Conservation (phyloP, 2,113 vertebrate species). For the Acanthochromis polyacanthus region DNA sequence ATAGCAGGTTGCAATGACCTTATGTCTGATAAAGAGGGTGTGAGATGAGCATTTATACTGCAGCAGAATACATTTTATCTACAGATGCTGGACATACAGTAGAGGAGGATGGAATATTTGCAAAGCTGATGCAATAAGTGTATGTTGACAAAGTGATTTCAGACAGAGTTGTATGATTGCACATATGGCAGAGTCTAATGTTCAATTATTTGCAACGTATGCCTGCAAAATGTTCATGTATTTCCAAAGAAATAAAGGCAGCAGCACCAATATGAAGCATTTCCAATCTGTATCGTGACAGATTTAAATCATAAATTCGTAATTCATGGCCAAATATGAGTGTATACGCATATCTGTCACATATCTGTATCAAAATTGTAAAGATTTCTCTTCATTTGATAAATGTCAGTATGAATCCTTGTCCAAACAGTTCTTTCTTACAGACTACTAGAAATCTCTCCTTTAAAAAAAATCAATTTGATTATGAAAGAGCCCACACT, state of each 20-base stretch:
- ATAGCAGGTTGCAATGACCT: conserved; percentile 62
- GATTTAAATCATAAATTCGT: conserved; percentile 25
- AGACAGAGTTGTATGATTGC: no score
- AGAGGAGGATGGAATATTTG: conserved; percentile 7
- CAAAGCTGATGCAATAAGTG: neutral
- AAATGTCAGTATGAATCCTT: conserved; percentile 41
- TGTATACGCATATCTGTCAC: neutral
- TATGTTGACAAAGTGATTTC: neutral
- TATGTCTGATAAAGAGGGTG: conserved; percentile 56
- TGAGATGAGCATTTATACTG: conserved; percentile 36
- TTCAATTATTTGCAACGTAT: neutral
- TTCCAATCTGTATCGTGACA: conserved; percentile 1
- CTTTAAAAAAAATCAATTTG: conserved; percentile 78
- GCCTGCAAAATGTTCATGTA: neutral
- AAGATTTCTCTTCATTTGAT: conserved; percentile 43
- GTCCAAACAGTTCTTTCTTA: conserved; percentile 58
- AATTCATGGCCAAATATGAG: neutral
- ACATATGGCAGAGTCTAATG: neutral
- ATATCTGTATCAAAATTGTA: conserved; percentile 26
- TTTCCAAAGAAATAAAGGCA: neutral
- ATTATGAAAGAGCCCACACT: conserved; percentile 85
- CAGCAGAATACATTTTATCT: conserved; percentile 42
- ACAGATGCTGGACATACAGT: neutral
- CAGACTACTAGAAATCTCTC: conserved; percentile 69
- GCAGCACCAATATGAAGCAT: neutral